Base-by-base conservation (phyloP, 2,888 invertebrate species). In the Xestia c-nigrum region DNA sequence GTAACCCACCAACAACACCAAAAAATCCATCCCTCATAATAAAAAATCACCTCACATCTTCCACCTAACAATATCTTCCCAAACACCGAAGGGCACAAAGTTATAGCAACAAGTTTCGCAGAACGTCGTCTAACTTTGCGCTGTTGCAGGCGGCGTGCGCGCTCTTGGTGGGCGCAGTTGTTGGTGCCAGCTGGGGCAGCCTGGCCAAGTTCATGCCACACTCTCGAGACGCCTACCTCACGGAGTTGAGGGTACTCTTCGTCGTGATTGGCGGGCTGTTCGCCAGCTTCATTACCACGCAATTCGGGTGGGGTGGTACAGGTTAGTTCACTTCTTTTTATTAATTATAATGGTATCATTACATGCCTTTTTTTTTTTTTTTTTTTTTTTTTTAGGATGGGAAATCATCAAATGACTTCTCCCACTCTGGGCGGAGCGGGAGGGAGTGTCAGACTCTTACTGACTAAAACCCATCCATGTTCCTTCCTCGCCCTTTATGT, bases 241-340 rank as follows among this genome's bases (percentile, higher is more conserved):
- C 92, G 0, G 96, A 95, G 88, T 90, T 96, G 57, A 90, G 96
- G 71, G 89, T 96, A 38, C 89, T 95, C 16, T 92, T 94, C 85
- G 94, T 96, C 57, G 84, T 95, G 55, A 80, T 94, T 40, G 95
- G 95, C 1, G 96, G 96, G 52, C 90, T 96, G 47, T 92, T 94
- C 61, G 91, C 90, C 5, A 95, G 92, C 90, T 94, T 95, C 85
- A 81, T 94, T 66, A 93, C 94, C 6, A 82, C 90, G 10, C 88
- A 92, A 71, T 75, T 94, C 9, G 96, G 95, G 57, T 96, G 96
- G 96, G 94, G 94, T 74, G 96, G 96, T 47, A 93, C 93, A 76
- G 95, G 96, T 96, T 66, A 85, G 91, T 89, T 64, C 3, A 3
- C n/a, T 1, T 19, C 14, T 9, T 50, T 16, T 38, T 50, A 31